Base-by-base conservation (phyloP, 2,113 vertebrate species). In the Austrofundulus limnaeus region DNA sequence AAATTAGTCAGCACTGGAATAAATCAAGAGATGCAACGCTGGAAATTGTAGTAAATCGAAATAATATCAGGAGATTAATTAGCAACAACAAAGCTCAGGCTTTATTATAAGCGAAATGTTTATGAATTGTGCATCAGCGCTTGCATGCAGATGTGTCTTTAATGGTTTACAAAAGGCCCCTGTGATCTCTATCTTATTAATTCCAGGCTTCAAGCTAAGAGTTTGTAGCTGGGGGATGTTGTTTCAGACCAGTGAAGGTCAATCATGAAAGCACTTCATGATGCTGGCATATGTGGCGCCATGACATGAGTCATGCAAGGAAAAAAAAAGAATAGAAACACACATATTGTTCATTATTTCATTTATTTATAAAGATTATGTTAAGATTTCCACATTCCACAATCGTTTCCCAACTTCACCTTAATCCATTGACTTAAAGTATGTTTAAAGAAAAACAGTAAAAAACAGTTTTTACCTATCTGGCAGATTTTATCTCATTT, bases 401-500 rank as follows among this genome's bases (percentile, higher is more conserved):
- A 10, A 10, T 34, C 5, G 15, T 7, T 17, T n/a, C 17, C 17
- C 16, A 6, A 43, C 17, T 17, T 17, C 4, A n/a, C 7, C 42
- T 17, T 16, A 42, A 16, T 16, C 41, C 15, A 5, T 5, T 43
- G 1, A 19, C 6, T 4, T 31, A 14, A 49, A 24, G 4, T 49
- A 14, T 14, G 2, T 49, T n/a, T 6, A 15, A 49, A 13, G 25
- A 49, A 21, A 23, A 49, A 49, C 21, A 6, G 11, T 55, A 66
- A 64, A 20, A 34, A 39, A 49, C 0, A 1, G 12, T 49, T 25
- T 25, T 24, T 43, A 17, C 51, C 11, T 55, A 46, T 52, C 17
- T 48, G 45, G 24, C 13, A 45, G 38, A 37, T 59, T 75, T 78
- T 50, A 47, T 41, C 60, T 58, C 48, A 65, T 72, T n/a, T 15